Base-by-base conservation (phyloP, 2,113 vertebrate genomes). In the Xenus cinereus region DNA sequence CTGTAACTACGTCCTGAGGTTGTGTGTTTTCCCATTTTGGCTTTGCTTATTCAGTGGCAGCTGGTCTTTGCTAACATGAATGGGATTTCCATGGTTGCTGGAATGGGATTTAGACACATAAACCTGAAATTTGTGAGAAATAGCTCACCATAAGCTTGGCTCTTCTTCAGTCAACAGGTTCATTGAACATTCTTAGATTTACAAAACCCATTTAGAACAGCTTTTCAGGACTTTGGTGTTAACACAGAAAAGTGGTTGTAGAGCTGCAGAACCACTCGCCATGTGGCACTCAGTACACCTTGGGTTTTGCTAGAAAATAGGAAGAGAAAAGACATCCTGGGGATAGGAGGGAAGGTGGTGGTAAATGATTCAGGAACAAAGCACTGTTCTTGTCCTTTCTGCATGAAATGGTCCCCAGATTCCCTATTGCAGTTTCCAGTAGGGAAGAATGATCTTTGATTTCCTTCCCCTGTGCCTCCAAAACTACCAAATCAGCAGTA, bases 201-300 rank as follows among this genome's bases (percentile, higher is more conserved):
- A 14, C 66, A 84, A 78, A 82, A 79, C 14, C 17, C 84, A 5
- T 62, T 69, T 78, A 45, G 67, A 67, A 12, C 8, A 32, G 5
- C 6, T 23, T 63, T 77, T 77, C 39, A 18, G 11, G 27, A 39
- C 45, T 81, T 46, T 0, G 1, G 7, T 51, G 9, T 89, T 81
- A 62, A 72, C 17, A 50, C 9, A 46, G 23, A n/a, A 74, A 73
- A 82, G 60, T 5, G 1, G 1, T 22, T 45, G 32, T 62, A 32
- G 51, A n/a, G 28, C 43, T 90, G 32, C 41, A 71, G 74, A 67
- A 26, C 28, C 1, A 2, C 2, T 24, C 5, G 4, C 12, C 4
- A 2, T 3, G 4, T 16, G 2, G 12, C 59, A 56, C 13, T 41
- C 7, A 0, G 32, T 23, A 4, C 30, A 9, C 4, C 2, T 37